phyloP scores from a whole-genome alignment of 2,888 invertebrate genomes.

The Rambutsinella grinnellia region DNA sequence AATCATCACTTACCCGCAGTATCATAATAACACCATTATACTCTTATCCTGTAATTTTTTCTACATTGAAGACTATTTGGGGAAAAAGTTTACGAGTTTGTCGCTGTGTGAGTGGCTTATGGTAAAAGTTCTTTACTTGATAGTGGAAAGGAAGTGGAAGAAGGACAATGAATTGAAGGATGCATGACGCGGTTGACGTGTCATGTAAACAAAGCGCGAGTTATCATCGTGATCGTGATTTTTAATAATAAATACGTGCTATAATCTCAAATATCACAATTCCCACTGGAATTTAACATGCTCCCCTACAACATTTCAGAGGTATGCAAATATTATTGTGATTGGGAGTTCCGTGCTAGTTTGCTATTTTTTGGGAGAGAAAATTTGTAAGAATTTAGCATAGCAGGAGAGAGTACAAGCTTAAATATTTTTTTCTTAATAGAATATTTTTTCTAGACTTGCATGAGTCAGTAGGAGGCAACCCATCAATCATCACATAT shows the following conservation, averaged over 20 bases:
- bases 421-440: too few relatives aligned
- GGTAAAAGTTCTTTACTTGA: neutral
- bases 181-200: neutral
- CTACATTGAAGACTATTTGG: neutral
- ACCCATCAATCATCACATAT: too few relatives aligned
- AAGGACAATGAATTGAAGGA: neutral
- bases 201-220: neutral
- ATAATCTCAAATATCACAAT: too few relatives aligned
- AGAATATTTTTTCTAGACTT: too few relatives aligned
- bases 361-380: neutral
- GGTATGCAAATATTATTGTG: neutral
- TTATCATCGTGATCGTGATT: neutral
- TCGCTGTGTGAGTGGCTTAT: neutral
- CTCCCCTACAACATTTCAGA: neutral
- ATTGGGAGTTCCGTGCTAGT: neutral
- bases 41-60: neutral
- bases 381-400: neutral
- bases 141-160: neutral
- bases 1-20: neutral
- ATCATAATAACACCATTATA: neutral
- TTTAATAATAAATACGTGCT: neutral
- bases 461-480: too few relatives aligned
- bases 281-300: neutral
- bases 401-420: neutral
- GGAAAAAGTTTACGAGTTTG: neutral